Evolutionary conservation across 37 sponge, comb jelly and placozoan species (phyloP).

Genomic region (Amphimedon queenslandica): DNA sequence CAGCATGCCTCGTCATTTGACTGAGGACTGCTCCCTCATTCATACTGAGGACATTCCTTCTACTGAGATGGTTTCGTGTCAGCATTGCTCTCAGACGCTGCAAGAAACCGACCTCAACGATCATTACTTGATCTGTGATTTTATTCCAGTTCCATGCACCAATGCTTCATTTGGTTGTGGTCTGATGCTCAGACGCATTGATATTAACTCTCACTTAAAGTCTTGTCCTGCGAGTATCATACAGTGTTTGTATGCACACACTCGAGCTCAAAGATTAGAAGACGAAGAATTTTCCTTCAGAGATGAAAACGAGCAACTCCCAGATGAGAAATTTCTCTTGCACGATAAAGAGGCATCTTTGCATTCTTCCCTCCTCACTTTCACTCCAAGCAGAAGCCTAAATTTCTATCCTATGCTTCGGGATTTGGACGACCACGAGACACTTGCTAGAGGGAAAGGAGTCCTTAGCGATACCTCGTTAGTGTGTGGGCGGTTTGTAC

Average conservation of each 20-base stretch:
- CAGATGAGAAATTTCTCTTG: conserved; percentile 26
- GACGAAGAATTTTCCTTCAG: background rate
- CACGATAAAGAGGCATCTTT: background rate
- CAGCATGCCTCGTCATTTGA: background rate
- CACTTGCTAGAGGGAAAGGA: background rate
- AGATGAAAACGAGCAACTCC: background rate
- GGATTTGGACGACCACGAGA: too few species aligned
- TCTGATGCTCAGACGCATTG: conserved; percentile 2
- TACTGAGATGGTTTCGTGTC: background rate
- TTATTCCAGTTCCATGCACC: conserved; percentile 9
- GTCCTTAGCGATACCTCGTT: background rate
- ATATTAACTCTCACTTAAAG: conserved; percentile 26
- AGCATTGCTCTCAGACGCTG: background rate
- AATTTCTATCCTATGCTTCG: too few species aligned
- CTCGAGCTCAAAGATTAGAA: background rate
- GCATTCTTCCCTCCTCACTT: background rate
- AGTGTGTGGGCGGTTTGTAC: conserved; percentile 31
- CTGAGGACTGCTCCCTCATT: background rate
- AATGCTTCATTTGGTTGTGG: conserved; percentile 49
- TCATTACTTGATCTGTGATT: background rate
- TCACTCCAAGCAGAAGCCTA: background rate
- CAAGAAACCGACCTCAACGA: background rate
- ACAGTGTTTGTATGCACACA: conserved; percentile 2
- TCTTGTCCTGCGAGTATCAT: conserved; percentile 58
- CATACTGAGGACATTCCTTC: background rate